Evolutionary conservation across 1,140 invertebrate species (phyloP), one percentile per base, ranked within the genome.

Genomic region (Anastrepha obliqua): DNA sequence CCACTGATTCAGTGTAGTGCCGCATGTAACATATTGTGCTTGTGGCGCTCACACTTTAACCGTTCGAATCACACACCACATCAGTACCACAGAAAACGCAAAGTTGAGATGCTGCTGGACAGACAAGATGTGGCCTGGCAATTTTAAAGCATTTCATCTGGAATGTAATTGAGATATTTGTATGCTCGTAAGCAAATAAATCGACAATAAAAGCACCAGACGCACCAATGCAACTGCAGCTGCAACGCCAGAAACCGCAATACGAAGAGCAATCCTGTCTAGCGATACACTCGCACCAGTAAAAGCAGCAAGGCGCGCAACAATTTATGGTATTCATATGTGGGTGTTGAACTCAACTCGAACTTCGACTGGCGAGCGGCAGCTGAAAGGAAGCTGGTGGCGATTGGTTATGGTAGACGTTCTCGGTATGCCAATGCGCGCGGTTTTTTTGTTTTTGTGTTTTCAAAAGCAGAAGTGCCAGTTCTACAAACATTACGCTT

Each of bases 111-210:
- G 70, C 70, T 15, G 44, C 13, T 4, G 44, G 2, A 47, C 15
- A 29, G 6, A 81, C 17, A 29, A 55, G 44, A 58, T 81, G 44
- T 81, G 44, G n/a, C 17, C 17, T 55, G 74, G 47, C 74, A 81
- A 58, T 55, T 29, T 58, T 5, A 7, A 55, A 62, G 74, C 74
- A 81, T 58, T 55, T 58, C 74, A 47, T 17, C 51, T n/a, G 47
- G n/a, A 81, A 81, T 81, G 74, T 81, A 81, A 81, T 81, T 55
- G 74, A 81, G 74, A 81, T 81, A 81, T 81, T 81, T 81, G 74
- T 81, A 81, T 74, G n/a, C 74, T 81, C 51, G 44, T 58, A 29
- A 81, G 74, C 51, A 81, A 81, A 81, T 81, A 81, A 81, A 58
- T 58, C n/a, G 44, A 47, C 74, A 81, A 81, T 81, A 81, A 81